These are phyloP conservation scores for Manacus vitellinus DNA, from an alignment of 2,113 vertebrate genomes.

Conservation along the genomic window DNA sequence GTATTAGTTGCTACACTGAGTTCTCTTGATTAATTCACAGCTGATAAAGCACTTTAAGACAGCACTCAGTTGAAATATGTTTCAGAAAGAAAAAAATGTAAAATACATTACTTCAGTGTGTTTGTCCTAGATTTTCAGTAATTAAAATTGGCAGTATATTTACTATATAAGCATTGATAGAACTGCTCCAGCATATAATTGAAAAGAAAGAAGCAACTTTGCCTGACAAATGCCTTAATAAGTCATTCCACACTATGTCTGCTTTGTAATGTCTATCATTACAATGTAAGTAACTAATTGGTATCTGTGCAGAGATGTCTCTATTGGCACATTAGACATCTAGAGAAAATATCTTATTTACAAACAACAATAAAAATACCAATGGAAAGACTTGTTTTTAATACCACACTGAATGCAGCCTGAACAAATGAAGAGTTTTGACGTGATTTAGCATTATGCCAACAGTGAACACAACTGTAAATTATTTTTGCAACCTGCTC, in stretches of 20 bases:
- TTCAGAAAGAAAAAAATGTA: not conserved
- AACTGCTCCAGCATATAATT: not conserved
- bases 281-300: not conserved
- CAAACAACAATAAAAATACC: constrained; percentile 1
- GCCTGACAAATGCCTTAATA: not conserved
- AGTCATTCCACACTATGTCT: not conserved
- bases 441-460: constrained; percentile 61
- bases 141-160: not conserved
- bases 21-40: not conserved
- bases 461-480: constrained; percentile 64
- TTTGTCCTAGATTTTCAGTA: constrained; percentile 26
- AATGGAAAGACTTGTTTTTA: constrained; percentile 17
- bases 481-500: constrained; percentile 71
- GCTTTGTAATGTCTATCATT: not conserved
- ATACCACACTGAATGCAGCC: constrained; percentile 7
- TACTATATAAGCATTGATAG: not conserved
- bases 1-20: not conserved
- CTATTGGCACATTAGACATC: not conserved
- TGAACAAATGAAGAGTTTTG: constrained; percentile 57
- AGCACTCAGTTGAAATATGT: not conserved
- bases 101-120: not conserved
- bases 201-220: constrained; percentile 11
- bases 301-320: not conserved
- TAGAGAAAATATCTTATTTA: constrained; percentile 39
- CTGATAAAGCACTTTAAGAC: not conserved